These are phyloP conservation scores for Aldrovandia affinis DNA, from an alignment of 2,797 vertebrate genomes.

Conservation along the genomic window DNA sequence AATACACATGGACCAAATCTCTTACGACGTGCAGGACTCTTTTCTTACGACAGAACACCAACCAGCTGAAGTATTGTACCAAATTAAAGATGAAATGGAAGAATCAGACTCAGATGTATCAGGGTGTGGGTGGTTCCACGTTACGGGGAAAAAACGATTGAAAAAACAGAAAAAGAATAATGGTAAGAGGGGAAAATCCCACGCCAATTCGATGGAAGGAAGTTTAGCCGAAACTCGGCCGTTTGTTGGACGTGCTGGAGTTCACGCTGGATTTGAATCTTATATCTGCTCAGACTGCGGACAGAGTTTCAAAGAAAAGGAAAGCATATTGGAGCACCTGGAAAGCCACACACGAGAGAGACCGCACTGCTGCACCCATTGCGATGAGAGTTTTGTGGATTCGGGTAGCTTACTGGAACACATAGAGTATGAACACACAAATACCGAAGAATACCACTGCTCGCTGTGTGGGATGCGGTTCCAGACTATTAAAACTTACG, in stretches of 20 bases:
- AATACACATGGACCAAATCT: not conserved
- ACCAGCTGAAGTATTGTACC: slow-evolving; percentile 6
- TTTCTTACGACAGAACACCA: not conserved
- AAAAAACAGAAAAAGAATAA: not conserved
- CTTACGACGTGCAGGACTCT: not conserved
- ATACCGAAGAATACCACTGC: not conserved
- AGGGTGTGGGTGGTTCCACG: not conserved
- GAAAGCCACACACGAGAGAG: slow-evolving; percentile 53
- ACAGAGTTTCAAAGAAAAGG: not conserved
- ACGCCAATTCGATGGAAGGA: not conserved
- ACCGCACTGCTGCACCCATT: slow-evolving; percentile 65
- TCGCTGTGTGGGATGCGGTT: not conserved
- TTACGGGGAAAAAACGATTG: not conserved
- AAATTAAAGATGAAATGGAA: not conserved
- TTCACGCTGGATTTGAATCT: not conserved
- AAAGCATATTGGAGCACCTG: not conserved
- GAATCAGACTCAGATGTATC: not conserved
- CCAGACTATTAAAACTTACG: not conserved
- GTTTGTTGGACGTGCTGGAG: not conserved
- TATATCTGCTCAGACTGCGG: slow-evolving; percentile 5
- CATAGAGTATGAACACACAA: not conserved
- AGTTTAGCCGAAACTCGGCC: not conserved
- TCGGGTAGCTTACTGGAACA: not conserved
- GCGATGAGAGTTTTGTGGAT: not conserved
- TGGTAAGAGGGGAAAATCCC: not conserved